phyloP scores from a whole-genome alignment of 1,140 invertebrate genomes.

The Leptinotarsa lineolata region DNA sequence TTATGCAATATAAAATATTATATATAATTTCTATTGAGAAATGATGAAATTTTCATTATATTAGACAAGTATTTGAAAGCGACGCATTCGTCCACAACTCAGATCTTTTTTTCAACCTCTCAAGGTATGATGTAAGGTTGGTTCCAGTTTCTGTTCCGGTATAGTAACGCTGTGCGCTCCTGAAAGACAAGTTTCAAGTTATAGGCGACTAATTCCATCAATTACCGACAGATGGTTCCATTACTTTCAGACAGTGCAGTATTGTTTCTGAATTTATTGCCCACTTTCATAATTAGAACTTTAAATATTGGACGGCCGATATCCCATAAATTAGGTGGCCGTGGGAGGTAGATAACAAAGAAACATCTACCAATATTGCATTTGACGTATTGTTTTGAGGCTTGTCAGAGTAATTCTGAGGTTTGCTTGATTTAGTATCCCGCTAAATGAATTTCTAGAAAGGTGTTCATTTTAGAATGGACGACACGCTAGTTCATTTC shows the following conservation, averaged over 20 bases:
- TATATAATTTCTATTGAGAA: no score
- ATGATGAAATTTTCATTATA: neutral
- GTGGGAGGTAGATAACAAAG: constrained; percentile 36
- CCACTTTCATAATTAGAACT: constrained; percentile 50
- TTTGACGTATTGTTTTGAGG: constrained; percentile 24
- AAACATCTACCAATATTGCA: constrained; percentile 24
- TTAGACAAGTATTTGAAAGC: no score
- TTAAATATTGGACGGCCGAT: constrained; percentile 45
- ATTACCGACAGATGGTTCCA: constrained; percentile 50
- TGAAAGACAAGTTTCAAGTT: constrained; percentile 27
- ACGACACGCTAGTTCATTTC: no score
- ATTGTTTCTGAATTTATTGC: constrained; percentile 49
- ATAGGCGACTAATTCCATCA: constrained; percentile 47
- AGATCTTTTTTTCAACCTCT: no score
- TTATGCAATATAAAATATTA: no score
- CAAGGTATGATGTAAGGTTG: no score
- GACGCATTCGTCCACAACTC: no score
- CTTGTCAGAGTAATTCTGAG: constrained; percentile 20
- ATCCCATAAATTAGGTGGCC: constrained; percentile 40
- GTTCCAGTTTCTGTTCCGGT: no score
- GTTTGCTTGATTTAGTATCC: constrained; percentile 13
- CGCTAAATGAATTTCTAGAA: constrained; percentile 1
- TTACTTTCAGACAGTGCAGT: constrained; percentile 48
- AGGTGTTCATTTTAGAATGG: neutral
- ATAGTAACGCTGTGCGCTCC: neutral